These are phyloP conservation scores for Morelia viridis DNA, from an alignment of 2,797 vertebrate species.

Conservation along the genomic window DNA sequence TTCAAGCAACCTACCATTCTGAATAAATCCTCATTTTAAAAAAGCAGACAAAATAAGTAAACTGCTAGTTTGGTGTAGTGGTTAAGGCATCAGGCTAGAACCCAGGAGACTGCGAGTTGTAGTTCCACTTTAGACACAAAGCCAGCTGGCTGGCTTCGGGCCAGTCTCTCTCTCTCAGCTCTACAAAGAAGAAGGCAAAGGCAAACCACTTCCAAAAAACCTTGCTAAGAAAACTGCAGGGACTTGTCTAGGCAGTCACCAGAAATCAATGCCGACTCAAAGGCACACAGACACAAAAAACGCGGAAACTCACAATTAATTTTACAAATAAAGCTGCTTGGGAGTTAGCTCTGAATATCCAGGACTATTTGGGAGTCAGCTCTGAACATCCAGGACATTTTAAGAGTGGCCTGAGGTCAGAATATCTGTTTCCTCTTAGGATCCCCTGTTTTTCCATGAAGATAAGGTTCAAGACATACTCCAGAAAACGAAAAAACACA, in stretches of 20 bases:
- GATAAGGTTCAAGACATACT: too few species aligned
- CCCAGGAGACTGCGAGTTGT: neutral
- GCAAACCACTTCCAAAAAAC: neutral
- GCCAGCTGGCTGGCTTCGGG: neutral
- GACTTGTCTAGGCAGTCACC: neutral
- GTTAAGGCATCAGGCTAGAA: neutral
- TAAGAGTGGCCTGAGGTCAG: neutral
- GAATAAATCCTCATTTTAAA: neutral
- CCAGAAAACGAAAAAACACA: too few species aligned
- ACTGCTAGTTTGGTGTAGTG: neutral
- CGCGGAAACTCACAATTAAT: neutral
- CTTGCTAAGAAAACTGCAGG: neutral
- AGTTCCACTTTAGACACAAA: neutral
- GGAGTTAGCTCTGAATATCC: neutral
- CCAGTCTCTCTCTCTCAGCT: neutral
- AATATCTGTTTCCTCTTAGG: neutral
- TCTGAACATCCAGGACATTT: neutral
- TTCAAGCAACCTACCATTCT: neutral
- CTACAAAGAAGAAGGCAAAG: neutral
- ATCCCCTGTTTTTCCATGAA: too few species aligned
- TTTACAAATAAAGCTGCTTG: neutral
- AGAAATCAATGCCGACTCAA: neutral
- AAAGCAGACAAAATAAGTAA: neutral
- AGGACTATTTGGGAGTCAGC: neutral
- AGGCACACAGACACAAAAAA: neutral